Evolutionary conservation across 2,888 invertebrate species (phyloP), one percentile per base, ranked within the genome.

Genomic region (Agrotis ipsilon): DNA sequence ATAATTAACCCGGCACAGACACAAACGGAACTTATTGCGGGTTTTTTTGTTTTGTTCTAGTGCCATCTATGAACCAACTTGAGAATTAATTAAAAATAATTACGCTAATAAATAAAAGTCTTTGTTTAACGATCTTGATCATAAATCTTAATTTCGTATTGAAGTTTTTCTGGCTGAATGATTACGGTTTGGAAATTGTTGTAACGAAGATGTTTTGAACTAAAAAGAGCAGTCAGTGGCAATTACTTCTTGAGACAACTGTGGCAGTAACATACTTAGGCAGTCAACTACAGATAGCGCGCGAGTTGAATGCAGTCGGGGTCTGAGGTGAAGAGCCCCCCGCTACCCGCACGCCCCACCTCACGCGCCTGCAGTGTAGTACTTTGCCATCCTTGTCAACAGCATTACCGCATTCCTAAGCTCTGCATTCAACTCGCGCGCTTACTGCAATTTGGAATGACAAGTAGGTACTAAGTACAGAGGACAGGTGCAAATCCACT

Each of bases 1-100:
- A 80, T 81, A 83, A 83, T 82, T 76, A 72, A 62, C 72, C 68
- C 54, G 61, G 64, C 57, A 61, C 60, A 68, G 69, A 81, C 73
- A 46, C 66, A 80, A 75, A 68, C 60, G 71, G 63, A 81, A 77
- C 67, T 68, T 9, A 18, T 45, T 46, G 58, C 32, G 32, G 19
- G 58, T 74, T 71, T 79, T 79, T 76, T 43, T 77, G 48, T 65
- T 68, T 68, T 60, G n/a, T 68, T 71, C 19, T 58, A 70, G 43
- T 65, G 67, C 57, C 64, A 77, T 81, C 78, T 79, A 71, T 77
- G 81, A 62, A 81, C 64, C 61, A 77, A 81, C 45, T 32, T 67
- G 21, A 16, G 69, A 66, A 80, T 49, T 45, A 64, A 75, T 79
- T 67, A 69, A 69, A 66, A 63, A 6, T 60, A 81, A 79, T 65